phyloP scores from a whole-genome alignment of 2,113 vertebrate genomes.

The Menidia beryllina region DNA sequence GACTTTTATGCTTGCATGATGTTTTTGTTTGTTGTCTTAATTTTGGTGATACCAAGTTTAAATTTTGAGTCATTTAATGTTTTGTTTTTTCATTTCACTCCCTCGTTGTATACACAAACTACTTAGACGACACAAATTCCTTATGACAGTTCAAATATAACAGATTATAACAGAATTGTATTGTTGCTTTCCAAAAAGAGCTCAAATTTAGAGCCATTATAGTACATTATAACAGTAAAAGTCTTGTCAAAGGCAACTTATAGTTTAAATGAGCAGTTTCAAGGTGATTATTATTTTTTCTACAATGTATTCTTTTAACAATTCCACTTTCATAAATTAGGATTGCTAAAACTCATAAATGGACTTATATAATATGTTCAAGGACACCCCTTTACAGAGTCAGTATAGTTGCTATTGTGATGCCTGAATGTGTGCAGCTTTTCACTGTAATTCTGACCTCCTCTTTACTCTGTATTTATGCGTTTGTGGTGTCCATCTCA shows the following conservation, averaged over 20 bases:
- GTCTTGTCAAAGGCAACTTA: neutral
- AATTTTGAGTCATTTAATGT: neutral
- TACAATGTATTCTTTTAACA: neutral
- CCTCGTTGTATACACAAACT: no score
- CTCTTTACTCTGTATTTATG: conserved; percentile 42
- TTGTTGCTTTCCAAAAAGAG: neutral
- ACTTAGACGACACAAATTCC: no score
- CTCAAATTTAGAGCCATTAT: neutral
- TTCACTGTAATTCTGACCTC: conserved; percentile 58
- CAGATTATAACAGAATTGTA: no score
- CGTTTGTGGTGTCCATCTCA: conserved; percentile 49
- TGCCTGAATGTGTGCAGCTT: conserved; percentile 44
- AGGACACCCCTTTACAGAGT: conserved; percentile 14
- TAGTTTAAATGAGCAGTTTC: conserved; percentile 11
- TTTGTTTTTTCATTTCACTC: no score
- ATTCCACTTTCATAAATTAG: neutral
- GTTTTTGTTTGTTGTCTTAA: neutral
- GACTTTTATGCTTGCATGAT: neutral
- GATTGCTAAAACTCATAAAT: conserved; percentile 26
- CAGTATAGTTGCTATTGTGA: conserved; percentile 25
- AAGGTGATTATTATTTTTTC: neutral
- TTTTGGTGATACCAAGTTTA: neutral
- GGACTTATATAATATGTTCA: neutral
- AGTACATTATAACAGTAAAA: neutral
- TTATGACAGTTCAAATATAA: no score